These are phyloP conservation scores for Ailurus styani DNA, from an alignment of 2,113 vertebrate genomes.

Conservation along the genomic window DNA sequence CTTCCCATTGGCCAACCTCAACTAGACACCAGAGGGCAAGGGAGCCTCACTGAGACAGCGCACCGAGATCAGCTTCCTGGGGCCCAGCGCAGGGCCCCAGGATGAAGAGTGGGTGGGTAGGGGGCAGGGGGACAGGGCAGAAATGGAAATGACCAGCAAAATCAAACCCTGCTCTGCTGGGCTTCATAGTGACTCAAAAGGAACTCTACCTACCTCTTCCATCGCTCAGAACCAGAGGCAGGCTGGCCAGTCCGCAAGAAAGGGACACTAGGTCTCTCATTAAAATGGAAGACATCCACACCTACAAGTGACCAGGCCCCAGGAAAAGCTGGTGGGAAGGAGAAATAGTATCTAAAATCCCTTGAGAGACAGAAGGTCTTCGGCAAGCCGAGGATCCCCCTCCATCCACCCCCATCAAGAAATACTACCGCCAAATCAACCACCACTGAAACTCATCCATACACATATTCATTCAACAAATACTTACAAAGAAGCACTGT, in stretches of 20 bases:
- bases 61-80: neutral
- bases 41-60: rapidly evolving
- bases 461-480: neutral
- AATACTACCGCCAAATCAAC: neutral
- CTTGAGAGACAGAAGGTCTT: neutral
- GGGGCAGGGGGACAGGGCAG: neutral
- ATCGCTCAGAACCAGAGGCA: neutral
- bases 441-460: neutral
- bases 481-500: neutral
- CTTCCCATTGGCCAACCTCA: neutral
- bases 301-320: neutral
- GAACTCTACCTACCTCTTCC: neutral
- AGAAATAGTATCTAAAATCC: neutral
- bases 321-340: neutral
- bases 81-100: neutral
- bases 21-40: neutral
- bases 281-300: neutral
- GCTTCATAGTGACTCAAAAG: neutral
- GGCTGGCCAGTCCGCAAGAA: neutral
- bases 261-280: neutral
- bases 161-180: neutral
- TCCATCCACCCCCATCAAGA: neutral
- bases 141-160: neutral
- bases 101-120: neutral
- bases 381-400: neutral